Evolutionary conservation across 2,113 vertebrate genomes (phyloP), one percentile per base, ranked within the genome.

Genomic region (Psophia crepitans): DNA sequence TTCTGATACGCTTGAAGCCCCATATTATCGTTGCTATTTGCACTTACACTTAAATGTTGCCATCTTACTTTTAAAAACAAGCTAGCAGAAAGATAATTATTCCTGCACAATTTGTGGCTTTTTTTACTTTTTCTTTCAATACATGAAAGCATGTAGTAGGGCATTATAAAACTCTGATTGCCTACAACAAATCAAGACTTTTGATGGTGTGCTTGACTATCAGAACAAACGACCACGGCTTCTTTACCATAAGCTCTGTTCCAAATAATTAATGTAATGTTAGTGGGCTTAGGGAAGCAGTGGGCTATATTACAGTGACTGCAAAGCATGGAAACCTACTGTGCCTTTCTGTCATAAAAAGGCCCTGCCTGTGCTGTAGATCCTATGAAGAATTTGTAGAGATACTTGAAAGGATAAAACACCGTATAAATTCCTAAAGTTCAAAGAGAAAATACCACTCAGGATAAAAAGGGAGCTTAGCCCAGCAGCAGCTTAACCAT

Each of bases 391-490:
- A 95, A 83, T 96, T 97, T 95, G 41, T 76, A 93, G 89, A 96
- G 77, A 88, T 78, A 71, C 77, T 97, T 87, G 73, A 95, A 96
- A 97, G 77, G 77, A 95, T 97, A 96, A 97, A 97, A 84, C 84
- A 92, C 91, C 56, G 61, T 96, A 97, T 84, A 95, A 97, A 91
- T 97, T 95, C 97, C 94, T 95, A 14, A 95, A 86, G 96, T 97
- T 96, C 91, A 96, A 94, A 97, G 93, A 95, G 88, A 97, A 98
- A 96, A 97, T 92, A 93, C 96, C 95, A 96, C 75, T 94, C 56
- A 64, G 80, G 80, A 93, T 96, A 94, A 97, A 96, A 84, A 73
- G 44, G 79, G 96, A 97, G 78, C 90, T 95, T 95, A 96, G 66
- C 70, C 41, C 74, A 94, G 92, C 69, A 89, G 90, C 87, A 95